Base-by-base conservation (phyloP, 64 coral and sea anemone species). In the Dendronephthya gigantea region DNA sequence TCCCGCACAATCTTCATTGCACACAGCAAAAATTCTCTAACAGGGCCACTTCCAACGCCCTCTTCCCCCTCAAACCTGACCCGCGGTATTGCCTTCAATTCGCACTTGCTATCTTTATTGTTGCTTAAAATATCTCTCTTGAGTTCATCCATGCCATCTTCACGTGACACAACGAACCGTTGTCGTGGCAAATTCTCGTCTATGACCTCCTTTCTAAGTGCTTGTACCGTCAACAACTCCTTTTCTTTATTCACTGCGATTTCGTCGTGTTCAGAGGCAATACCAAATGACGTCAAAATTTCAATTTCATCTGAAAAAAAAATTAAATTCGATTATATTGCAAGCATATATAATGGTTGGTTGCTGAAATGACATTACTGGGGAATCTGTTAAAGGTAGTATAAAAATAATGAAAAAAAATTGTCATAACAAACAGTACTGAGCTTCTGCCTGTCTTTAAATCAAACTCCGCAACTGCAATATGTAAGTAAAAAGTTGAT, bases 1-100 rank as follows among this genome's bases (percentile, higher is more conserved):
- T 84, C 62, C 36, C 83, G 68, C 2, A 82, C 76, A 0, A 83
- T 83, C 50, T 58, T 75, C 76, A 84, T 90, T 1, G 82, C 82
- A 35, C 13, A 47, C 16, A 36, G 25, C 11, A 89, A 39, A 39
- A 84, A 89, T 74, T 89, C 88, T 17, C 82, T 17, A 3, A 90
- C 62, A 35, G 2, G 82, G 7, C 88, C 82, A 55, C 88, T 90
- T 84, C 88, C 82, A 9, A 83, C 65, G 39, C 62, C 88, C n/a
- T 90, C 82, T 68, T 90, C 83, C 7, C 47, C 58, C 27, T 90
- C 82, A 35, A 88, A 88, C 22, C 34, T 76, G 9, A 82, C 82
- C 13, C 82, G 51, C 22, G 81, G 79, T 2, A 19, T 22, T 33
- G 82, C 88, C 2, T 68, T 89, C 1, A 90, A 31, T 35, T 84